Evolutionary conservation across 2,797 vertebrate genomes (phyloP), one percentile per base, ranked within the genome.

Genomic region (Pelochelys cantorii): DNA sequence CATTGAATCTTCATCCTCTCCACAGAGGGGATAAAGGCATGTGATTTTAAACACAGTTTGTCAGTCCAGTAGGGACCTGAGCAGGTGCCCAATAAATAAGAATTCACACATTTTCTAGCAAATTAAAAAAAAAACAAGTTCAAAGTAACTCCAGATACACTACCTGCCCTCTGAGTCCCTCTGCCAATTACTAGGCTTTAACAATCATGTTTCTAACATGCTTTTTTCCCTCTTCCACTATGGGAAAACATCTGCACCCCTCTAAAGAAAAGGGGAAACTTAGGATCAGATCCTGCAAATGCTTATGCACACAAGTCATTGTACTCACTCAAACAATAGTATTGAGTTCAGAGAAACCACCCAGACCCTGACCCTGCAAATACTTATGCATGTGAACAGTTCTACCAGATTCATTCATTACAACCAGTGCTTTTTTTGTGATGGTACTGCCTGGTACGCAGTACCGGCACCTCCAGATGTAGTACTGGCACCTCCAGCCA

Each of bases 21-120:
- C 65, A 93, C 85, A 84, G 95, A 60, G 78, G 91, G 88, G 18
- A 81, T 88, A 37, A 92, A 91, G 84, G 42, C 78, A 92, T 84
- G 65, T 89, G 68, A 96, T 92, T 88, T 93, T 92, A 94, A 94
- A 93, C 71, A 14, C 22, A 59, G 83, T 86, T 95, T 87, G 91
- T 54, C 84, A 92, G 65, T 86, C 77, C 86, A 94, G 55, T 83
- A 60, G 1, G 3, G 83, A 80, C 56, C 37, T 85, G 94, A 65
- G 6, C 92, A 60, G 89, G 93, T 93, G 85, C n/a, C 80, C 82
- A 52, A 7, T 80, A 95, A 94, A 94, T 93, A 1, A 11, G 15
- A 7, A 91, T 56, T 78, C 91, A 22, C 80, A 88, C 82, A 89
- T 14, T 89, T 84, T 71, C 34, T 95, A 93, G 92, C 81, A 15